Base-by-base conservation (phyloP, 2,888 invertebrate genomes). In the Drosophila cracens region DNA sequence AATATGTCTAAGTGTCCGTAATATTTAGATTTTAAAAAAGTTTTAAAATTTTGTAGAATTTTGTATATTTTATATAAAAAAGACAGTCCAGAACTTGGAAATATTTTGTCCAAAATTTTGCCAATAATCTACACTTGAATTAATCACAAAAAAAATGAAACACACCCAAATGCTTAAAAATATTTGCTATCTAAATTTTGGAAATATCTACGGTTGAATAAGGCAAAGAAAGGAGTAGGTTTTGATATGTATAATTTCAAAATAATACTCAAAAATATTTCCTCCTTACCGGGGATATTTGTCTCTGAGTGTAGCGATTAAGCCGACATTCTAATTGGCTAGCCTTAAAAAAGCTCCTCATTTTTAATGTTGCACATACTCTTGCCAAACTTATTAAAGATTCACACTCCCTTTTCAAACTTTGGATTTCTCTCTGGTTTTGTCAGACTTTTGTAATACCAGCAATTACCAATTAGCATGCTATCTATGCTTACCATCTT, bases 401-500 rank as follows among this genome's bases (percentile, higher is more conserved):
- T 46, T 46, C 46, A 46, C 13, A 46, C 2, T 8, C 21, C 8
- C 46, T 34, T 21, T 11, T 10, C 13, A 33, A 18, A 11, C 18
- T 10, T 25, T 25, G 4, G 46, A 8, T 46, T 46, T 46, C 25
- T 16, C 16, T 1, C 8, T 4, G 46, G 8, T 16, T 25, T 25
- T 16, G 21, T 2, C 46, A 8, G 46, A 16, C 46, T 25, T 16
- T 16, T 8, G 46, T 46, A 46, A 27, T 27, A 5, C 33, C 52
- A n/a, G 31, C 63, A 51, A 60, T 62, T 66, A 52, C 34, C 63
- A 56, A 60, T 62, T 66, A 52, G 46, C 29, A 52, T 59, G 49
- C 72, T 67, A 78, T 80, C 81, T 53, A 4, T 36, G 56, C 46
- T 31, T 8, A n/a, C 25, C 62, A 80, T 78, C 77, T 74, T n/a